phyloP scores from a whole-genome alignment of 1,140 invertebrate genomes.

The Xylocopa sonorina region DNA sequence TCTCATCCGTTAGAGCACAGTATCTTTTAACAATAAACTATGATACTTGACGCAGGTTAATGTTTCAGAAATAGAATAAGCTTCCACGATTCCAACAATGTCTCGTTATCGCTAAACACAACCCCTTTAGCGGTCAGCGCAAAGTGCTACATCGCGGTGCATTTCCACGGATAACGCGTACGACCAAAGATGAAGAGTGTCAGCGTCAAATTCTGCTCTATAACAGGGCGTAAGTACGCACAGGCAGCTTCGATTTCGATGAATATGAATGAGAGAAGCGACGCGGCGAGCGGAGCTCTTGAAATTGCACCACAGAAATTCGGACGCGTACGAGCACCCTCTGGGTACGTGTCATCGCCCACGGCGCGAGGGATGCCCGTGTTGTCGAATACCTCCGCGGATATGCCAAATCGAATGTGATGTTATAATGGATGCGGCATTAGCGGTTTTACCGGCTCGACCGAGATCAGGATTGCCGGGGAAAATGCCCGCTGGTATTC shows the following conservation, averaged over 20 bases:
- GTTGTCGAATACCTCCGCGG: constrained; percentile 56
- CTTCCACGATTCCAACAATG: no score
- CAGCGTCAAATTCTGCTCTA: not conserved
- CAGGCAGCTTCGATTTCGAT: constrained; percentile 57
- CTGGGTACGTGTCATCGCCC: not conserved
- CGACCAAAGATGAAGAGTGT: not conserved
- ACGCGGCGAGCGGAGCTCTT: constrained; percentile 47
- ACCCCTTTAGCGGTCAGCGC: no score
- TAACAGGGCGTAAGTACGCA: constrained; percentile 53
- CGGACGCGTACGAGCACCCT: constrained; percentile 41
- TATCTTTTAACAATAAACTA: no score
- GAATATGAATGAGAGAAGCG: constrained; percentile 66
- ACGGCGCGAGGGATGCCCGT: constrained; percentile 25
- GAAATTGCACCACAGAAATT: constrained; percentile 66
- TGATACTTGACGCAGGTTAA: no score
- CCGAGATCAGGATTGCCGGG: constrained; percentile 60
- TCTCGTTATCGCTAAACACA: no score
- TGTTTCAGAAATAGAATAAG: no score
- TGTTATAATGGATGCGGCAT: constrained; percentile 77
- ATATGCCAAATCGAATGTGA: constrained; percentile 76
- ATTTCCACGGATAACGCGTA: not conserved
- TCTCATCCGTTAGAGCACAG: no score
- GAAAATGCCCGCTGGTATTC: constrained; percentile 60
- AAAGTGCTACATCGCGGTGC: no score
- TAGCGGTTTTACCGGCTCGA: constrained; percentile 71